Evolutionary conservation across 2,888 invertebrate species (phyloP).

Genomic region (Physocephala rufipes): DNA sequence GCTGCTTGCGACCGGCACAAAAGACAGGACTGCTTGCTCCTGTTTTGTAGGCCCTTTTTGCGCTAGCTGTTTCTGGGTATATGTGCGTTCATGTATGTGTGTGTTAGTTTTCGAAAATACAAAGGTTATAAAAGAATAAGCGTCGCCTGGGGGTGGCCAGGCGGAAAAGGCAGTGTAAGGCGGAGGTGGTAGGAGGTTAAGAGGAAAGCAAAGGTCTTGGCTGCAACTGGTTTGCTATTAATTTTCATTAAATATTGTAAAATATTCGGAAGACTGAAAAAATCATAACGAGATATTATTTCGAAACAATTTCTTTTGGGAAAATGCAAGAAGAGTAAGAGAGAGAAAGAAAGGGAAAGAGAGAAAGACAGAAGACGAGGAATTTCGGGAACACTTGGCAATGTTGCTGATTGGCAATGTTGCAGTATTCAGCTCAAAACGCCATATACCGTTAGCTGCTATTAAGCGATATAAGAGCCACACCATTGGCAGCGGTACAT

Average conservation of each 20-base stretch:
- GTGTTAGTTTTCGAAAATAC: neutral
- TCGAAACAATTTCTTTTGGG: constrained; percentile 8
- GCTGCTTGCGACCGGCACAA: constrained; percentile 20
- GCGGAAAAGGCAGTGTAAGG: neutral
- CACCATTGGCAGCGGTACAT: too few relatives aligned
- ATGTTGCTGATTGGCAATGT: too few relatives aligned
- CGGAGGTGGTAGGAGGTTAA: neutral
- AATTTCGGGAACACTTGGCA: too few relatives aligned
- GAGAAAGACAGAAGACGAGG: too few relatives aligned
- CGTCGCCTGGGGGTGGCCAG: neutral
- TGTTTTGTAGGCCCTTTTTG: neutral
- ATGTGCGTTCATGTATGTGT: neutral
- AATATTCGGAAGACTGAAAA: constrained; percentile 22
- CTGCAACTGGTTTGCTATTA: constrained; percentile 44
- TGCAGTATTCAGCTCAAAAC: too few relatives aligned
- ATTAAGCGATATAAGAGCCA: too few relatives aligned
- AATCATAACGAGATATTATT: constrained; percentile 34
- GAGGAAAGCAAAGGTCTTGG: constrained; percentile 27
- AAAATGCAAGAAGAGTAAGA: too few relatives aligned
- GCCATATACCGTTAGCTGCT: too few relatives aligned
- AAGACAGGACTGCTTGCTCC: neutral
- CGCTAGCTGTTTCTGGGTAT: neutral
- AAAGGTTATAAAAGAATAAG: too few relatives aligned
- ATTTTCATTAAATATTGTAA: constrained; percentile 42
- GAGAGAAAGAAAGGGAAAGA: too few relatives aligned